Evolutionary conservation across 1,140 invertebrate genomes (phyloP).

Genomic region (Antheraea pernyi): DNA sequence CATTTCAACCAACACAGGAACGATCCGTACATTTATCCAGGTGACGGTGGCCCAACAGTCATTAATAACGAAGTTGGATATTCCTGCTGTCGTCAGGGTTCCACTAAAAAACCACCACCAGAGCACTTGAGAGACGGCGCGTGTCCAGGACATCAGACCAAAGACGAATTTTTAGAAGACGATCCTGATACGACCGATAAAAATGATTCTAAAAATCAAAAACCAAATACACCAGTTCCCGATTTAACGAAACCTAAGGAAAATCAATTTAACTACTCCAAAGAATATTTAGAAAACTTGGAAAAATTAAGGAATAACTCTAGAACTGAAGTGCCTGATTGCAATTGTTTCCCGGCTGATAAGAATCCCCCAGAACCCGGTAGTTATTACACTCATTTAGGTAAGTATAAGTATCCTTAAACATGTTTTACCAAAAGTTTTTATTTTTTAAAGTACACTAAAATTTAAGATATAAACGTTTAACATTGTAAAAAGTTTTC

Average conservation of each 20-base stretch:
- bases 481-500: no score
- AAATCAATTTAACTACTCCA: constrained; percentile 75
- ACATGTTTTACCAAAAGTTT: not conserved
- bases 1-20: constrained; percentile 58
- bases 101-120: constrained; percentile 83
- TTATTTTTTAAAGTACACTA: not conserved
- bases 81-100: constrained; percentile 85
- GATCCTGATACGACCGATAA: constrained; percentile 69
- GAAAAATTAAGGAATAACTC: constrained; percentile 85
- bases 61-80: constrained; percentile 82
- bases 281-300: constrained; percentile 82
- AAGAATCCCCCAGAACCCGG: constrained; percentile 92
- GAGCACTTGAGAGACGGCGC: constrained; percentile 87
- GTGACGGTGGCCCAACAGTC: constrained; percentile 83
- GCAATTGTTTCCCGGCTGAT: constrained; percentile 89
- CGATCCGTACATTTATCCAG: constrained; percentile 81
- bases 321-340: constrained; percentile 90
- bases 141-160: constrained; percentile 85
- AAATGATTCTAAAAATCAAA: constrained; percentile 55
- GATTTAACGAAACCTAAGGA: constrained; percentile 63
- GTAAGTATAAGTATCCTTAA: constrained; percentile 56
- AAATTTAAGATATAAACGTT: no score
- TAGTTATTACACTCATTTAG: constrained; percentile 92
- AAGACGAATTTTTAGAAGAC: constrained; percentile 83
- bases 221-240: constrained; percentile 48